Evolutionary conservation across 2,888 invertebrate species (phyloP).

Genomic region (Cerastis rubricosa): DNA sequence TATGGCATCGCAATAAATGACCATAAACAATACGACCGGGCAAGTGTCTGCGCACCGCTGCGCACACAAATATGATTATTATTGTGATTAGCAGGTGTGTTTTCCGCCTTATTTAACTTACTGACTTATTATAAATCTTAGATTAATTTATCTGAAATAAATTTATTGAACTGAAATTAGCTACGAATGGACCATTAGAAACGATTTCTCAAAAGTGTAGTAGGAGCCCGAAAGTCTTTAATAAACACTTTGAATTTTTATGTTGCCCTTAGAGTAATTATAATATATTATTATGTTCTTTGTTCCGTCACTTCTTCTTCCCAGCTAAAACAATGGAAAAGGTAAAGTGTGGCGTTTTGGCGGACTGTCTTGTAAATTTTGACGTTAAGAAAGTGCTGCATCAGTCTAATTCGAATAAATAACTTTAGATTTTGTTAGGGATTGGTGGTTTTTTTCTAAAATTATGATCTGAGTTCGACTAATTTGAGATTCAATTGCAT

Average conservation of each 20-base stretch:
- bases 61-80: conserved; percentile 57
- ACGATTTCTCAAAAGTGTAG: not conserved
- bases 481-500: not conserved
- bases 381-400: too few relatives aligned
- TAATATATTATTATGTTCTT: too few relatives aligned
- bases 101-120: conserved; percentile 43
- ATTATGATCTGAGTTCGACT: not conserved
- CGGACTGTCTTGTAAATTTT: too few relatives aligned
- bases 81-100: conserved; percentile 54
- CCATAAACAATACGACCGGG: conserved; percentile 41
- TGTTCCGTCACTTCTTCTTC: too few relatives aligned
- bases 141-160: not conserved
- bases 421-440: too few relatives aligned
- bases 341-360: too few relatives aligned
- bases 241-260: not conserved
- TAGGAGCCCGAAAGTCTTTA: not conserved
- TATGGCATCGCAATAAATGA: conserved; percentile 43
- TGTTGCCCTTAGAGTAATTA: too few relatives aligned
- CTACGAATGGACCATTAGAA: not conserved
- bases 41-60: conserved; percentile 36
- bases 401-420: too few relatives aligned
- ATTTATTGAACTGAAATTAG: not conserved
- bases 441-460: too few relatives aligned
- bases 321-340: too few relatives aligned
- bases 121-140: not conserved